Evolutionary conservation across 2,797 vertebrate genomes (phyloP), one percentile per base, ranked within the genome.

Genomic region (Odontamblyopus rebecca): DNA sequence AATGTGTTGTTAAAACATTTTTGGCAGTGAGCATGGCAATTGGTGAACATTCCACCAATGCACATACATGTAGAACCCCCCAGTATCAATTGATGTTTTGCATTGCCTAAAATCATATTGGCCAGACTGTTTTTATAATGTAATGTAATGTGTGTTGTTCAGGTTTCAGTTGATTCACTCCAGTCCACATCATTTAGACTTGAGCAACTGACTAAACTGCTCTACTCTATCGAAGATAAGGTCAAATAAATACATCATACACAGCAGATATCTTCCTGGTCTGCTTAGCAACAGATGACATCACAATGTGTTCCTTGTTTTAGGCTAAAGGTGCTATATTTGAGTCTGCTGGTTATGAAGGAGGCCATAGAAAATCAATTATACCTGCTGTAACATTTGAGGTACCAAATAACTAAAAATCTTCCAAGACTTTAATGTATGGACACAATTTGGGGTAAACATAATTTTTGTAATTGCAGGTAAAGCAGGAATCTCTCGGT

Each of bases 171-270:
- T 0, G 96, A 97, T 82, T 89, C 89, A 19, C 92, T 78, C 84
- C 93, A 94, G 71, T 93, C 85, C 77, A 85, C 97, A 72, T 86
- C 94, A 51, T 81, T 89, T 68, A 95, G 94, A 81, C 94, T 99
- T 64, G 96, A 95, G 79, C 95, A 97, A 67, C 84, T 99, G 84
- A 96, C 95, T 27, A 95, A 94, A 62, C 89, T 98, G 67, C 93
- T 99, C 69, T 95, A 95, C 85, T 95, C 96, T 19, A 93, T 99
- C 87, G 97, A 99, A 89, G 97, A 99, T 51, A 98, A 97, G 97
- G 98, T 99, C 88, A 62, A 48, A 7, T 53, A 11, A 15, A 0
- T 4, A 27, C 12, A 23, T 23, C 23, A 23, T 23, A 23, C 23
- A 23, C 23, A 0, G 3, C 16, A 2, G 64, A 54, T 6, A 7